Evolutionary conservation across 2,113 vertebrate genomes (phyloP), one percentile per base, ranked within the genome.

Genomic region (Euleptes europaea): DNA sequence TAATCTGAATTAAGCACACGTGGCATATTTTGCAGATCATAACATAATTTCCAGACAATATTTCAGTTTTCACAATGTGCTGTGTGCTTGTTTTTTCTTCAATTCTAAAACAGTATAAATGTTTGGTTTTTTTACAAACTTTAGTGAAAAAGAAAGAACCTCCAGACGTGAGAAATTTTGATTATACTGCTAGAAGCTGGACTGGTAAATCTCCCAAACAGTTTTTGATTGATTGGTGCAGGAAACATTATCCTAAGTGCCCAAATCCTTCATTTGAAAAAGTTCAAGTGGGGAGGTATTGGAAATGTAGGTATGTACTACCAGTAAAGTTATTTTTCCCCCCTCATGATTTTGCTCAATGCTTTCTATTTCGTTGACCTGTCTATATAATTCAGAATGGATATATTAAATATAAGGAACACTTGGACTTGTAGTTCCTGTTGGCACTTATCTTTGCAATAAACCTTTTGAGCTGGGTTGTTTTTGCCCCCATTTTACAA

Each of bases 181-280:
- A 99, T 95, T 99, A 99, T 93, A 99, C 97, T 1, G 94, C 98
- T 89, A 97, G 98, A 88, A 99, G 98, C 94, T 99, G 99, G 99
- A 99, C 99, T 5, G 99, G 98, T 86, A 99, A 99, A 95, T 99
- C 99, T 57, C 99, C 99, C 3, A 99, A 99, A 92, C 98, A 99
- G 91, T 99, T 99, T 92, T 97, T 99, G 82, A 99, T 99, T 26
- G 99, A 99, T 93, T 99, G 99, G 99, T 98, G 98, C 92, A 95
- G 98, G 83, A 99, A 99, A 93, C 98, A 99, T 92, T 97, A 98
- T 84, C 98, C 98, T 0, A 99, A 98, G 92, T 99, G 97, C 90
- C 98, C 98, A 44, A 94, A 97, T 4, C 99, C 99, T 31, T 89
- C 97, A 83, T 99, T 99, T 85, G 96, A 98, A 90, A 99, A 99